Percentiles rank a stretch among this genome's conserved stretches.
phyloP scores from a whole-genome alignment of 2,888 invertebrate genomes.

The Clistopyga incitator region DNA sequence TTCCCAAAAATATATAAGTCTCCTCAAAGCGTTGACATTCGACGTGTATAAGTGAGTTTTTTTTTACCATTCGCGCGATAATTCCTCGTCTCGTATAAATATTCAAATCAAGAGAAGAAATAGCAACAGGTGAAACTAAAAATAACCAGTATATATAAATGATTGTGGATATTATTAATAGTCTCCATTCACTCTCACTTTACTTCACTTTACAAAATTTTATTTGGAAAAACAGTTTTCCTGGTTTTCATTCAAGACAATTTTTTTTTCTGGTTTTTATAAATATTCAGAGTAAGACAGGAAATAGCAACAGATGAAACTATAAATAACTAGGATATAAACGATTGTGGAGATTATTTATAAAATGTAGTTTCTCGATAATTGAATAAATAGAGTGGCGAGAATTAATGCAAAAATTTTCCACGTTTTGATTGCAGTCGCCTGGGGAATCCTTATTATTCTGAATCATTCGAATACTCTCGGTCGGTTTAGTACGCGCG shows the following conservation, averaged over 20 bases:
- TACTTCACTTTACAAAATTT: too few species aligned
- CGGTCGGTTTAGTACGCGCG: background rate
- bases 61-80: background rate
- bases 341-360: background rate
- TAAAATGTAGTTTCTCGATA: background rate
- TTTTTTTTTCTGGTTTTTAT: background rate
- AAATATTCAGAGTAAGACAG: background rate
- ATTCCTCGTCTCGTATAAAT: background rate
- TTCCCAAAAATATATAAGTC: background rate
- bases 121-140: background rate
- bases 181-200: too few species aligned
- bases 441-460: slow-evolving; percentile 1
- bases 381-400: background rate
- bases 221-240: too few species aligned
- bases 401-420: slow-evolving; percentile 1
- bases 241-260: too few species aligned
- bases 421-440: background rate
- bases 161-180: background rate
- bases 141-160: background rate
- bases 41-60: background rate
- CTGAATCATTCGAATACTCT: slow-evolving; percentile 1
- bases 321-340: background rate
- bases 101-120: background rate
- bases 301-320: background rate
- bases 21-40: background rate